Conservation (phyloP, 2,888 invertebrate species). For the Allacma fusca region DNA sequence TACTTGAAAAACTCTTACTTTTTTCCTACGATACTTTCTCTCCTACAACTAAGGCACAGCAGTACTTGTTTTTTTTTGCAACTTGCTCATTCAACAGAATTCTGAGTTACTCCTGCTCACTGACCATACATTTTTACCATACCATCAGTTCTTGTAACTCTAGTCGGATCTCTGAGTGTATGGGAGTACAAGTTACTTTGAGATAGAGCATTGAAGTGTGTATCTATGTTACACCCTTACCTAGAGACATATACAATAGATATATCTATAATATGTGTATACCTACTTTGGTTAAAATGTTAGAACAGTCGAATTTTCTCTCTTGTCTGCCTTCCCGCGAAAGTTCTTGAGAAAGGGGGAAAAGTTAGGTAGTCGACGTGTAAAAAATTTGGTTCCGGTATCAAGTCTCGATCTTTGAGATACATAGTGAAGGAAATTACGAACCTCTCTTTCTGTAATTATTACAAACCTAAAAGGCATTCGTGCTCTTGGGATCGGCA, state of each 20-base stretch:
- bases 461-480: not conserved
- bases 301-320: too few relatives aligned
- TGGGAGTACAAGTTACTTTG: too few relatives aligned
- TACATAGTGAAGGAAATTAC: not conserved
- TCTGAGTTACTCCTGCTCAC: not conserved
- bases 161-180: too few relatives aligned
- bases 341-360: not conserved
- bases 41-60: not conserved
- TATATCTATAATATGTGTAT: too few relatives aligned
- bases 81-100: not conserved
- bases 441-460: constrained; percentile 13
- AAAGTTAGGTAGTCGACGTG: not conserved
- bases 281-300: too few relatives aligned
- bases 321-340: not conserved
- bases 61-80: not conserved
- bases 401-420: not conserved
- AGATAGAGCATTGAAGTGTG: too few relatives aligned
- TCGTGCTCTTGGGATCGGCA: not conserved
- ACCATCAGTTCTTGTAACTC: not conserved
- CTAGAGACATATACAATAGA: too few relatives aligned
- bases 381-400: not conserved
- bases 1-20: not conserved
- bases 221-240: too few relatives aligned
- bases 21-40: not conserved
- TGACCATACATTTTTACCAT: not conserved